Percentiles rank a stretch among this genome's conserved stretches.
Evolutionary conservation across 2,113 vertebrate species (phyloP).

Genomic region (Anser cygnoides): DNA sequence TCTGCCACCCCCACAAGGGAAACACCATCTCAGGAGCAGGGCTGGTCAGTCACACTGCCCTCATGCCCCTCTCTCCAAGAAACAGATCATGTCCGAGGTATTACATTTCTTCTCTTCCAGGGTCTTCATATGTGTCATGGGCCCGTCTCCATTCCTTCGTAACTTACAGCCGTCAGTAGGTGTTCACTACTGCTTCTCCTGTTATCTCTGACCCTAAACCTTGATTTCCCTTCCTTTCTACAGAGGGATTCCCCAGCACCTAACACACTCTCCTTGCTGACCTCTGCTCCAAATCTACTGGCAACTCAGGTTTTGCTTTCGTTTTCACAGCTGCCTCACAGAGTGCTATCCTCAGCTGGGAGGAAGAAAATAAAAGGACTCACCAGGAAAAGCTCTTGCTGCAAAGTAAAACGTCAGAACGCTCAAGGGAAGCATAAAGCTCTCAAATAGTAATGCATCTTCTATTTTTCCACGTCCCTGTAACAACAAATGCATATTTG

Average conservation of each 20-base stretch:
- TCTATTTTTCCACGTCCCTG: background rate
- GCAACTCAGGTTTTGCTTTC: background rate
- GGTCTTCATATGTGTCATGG: background rate
- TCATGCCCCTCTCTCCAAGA: background rate
- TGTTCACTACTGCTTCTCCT: background rate
- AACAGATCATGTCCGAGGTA: background rate
- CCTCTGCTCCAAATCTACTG: background rate
- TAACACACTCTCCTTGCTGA: background rate
- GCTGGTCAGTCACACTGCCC: background rate
- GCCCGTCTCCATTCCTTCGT: background rate
- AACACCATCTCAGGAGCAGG: background rate
- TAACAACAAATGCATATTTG: background rate
- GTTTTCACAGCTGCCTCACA: background rate
- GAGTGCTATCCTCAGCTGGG: background rate
- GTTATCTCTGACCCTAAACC: background rate
- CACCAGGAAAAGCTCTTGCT: background rate
- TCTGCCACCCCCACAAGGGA: background rate
- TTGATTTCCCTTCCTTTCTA: background rate
- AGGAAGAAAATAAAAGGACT: background rate
- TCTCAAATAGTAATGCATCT: too few species aligned
- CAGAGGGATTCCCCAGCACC: background rate
- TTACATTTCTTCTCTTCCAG: background rate
- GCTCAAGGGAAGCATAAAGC: background rate
- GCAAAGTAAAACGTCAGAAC: background rate
- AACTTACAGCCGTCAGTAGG: background rate